These are phyloP conservation scores for Drosophila ezoana DNA, from an alignment of 2,888 invertebrate species.

Conservation along the genomic window DNA sequence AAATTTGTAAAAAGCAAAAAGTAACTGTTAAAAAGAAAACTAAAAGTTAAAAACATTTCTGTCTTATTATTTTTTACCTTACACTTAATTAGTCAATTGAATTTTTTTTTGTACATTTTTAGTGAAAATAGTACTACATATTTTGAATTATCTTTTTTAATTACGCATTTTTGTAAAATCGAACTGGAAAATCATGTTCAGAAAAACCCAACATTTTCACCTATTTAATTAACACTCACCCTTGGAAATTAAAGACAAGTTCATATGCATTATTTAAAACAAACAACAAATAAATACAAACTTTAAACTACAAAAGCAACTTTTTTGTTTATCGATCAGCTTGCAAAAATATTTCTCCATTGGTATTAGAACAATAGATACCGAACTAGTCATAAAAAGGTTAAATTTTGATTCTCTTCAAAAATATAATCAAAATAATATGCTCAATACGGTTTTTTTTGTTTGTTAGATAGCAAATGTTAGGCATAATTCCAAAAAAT, in stretches of 20 bases:
- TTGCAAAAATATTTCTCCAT: conserved; percentile 7
- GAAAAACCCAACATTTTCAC: conserved; percentile 27
- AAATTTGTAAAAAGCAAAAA: conserved; percentile 12
- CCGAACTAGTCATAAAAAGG: conserved; percentile 45
- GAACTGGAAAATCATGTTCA: conserved; percentile 27
- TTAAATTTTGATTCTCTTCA: conserved; percentile 3
- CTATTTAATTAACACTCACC: conserved; percentile 52
- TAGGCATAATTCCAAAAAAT: conserved; percentile 12
- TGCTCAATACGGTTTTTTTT: conserved; percentile 37
- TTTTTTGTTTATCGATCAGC: conserved; percentile 31
- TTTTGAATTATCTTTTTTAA: conserved; percentile 53
- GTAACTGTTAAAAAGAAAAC: conserved; percentile 26
- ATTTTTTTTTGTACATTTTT: conserved; percentile 33
- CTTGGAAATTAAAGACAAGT: conserved; percentile 59
- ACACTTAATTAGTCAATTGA: conserved; percentile 75
- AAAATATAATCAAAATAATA: conserved; percentile 15
- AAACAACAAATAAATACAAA: conserved; percentile 50
- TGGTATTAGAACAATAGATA: conserved; percentile 18
- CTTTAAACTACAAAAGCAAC: conserved; percentile 39
- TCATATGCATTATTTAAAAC: conserved; percentile 60
- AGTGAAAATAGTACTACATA: conserved; percentile 56
- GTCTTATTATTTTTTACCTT: conserved; percentile 54
- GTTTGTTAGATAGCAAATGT: conserved; percentile 31
- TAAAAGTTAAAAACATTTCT: conserved; percentile 23
- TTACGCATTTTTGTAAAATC: conserved; percentile 64